phyloP scores from a whole-genome alignment of 1,140 invertebrate species.

The Microvelia longipes region DNA sequence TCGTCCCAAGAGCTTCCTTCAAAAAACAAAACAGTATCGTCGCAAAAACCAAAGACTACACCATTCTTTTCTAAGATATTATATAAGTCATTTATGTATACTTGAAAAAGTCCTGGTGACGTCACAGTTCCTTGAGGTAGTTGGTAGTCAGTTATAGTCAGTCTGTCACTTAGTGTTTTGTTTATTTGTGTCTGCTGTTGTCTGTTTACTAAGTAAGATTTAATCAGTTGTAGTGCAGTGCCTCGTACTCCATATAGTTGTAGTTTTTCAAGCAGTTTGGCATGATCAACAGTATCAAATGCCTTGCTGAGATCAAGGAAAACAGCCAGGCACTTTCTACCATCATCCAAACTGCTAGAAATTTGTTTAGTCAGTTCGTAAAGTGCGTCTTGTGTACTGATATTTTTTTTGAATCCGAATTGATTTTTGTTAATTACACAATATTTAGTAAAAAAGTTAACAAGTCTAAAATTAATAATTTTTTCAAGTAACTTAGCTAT shows the following conservation, averaged over 20 bases:
- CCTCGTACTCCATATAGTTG: neutral
- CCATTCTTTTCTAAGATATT: neutral
- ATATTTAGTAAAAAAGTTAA: neutral
- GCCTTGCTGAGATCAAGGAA: conserved; percentile 1
- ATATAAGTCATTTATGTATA: neutral
- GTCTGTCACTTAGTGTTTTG: neutral
- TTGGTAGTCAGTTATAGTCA: neutral
- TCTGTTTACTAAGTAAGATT: neutral
- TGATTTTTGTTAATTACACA: too few species aligned
- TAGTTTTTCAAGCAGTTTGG: neutral
- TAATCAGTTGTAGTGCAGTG: neutral
- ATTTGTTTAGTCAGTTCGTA: neutral
- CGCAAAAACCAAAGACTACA: neutral
- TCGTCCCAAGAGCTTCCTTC: neutral
- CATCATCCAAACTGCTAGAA: neutral
- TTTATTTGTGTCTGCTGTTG: neutral
- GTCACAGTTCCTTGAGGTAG: neutral
- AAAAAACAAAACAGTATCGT: neutral
- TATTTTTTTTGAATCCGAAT: neutral
- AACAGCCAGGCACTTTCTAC: neutral
- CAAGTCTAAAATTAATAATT: neutral
- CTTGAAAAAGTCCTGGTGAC: neutral
- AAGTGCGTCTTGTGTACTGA: neutral
- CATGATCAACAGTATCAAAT: neutral
- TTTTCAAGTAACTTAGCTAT: neutral